A percentile compares a stretch with the other conserved stretches of the same genome.
Evolutionary conservation across 2,113 vertebrate species (phyloP).

Genomic region (Labeo rohita): DNA sequence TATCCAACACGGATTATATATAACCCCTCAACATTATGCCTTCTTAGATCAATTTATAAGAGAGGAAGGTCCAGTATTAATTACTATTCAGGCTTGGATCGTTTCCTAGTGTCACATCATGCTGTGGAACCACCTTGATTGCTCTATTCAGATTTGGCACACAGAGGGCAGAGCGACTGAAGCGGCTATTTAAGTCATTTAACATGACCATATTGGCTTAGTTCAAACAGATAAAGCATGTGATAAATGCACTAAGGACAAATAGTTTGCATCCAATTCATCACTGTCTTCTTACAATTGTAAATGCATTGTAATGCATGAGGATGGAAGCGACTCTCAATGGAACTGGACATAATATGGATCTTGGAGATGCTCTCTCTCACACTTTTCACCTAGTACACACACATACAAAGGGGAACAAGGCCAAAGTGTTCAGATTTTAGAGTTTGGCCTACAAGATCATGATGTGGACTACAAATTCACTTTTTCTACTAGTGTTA

Average conservation of each 20-base stretch:
- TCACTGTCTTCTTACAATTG: conserved; percentile 40
- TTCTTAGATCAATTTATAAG: background rate
- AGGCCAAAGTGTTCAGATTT: conserved; percentile 2
- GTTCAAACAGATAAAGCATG: conserved; percentile 36
- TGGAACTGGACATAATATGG: conserved; percentile 20
- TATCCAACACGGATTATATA: background rate
- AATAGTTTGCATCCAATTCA: conserved; percentile 26
- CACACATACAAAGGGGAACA: background rate
- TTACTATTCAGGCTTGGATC: background rate
- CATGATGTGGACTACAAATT: background rate
- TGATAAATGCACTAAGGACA: conserved; percentile 44
- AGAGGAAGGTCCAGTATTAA: background rate
- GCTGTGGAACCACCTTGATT: background rate
- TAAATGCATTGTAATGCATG: conserved; percentile 43
- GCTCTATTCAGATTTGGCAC: conserved; percentile 17
- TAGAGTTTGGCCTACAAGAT: background rate
- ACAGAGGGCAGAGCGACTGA: conserved; percentile 29
- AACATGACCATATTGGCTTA: conserved; percentile 19
- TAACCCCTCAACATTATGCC: background rate
- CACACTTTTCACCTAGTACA: background rate
- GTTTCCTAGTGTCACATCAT: conserved; percentile 14
- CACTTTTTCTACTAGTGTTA: background rate
- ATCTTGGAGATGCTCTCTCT: conserved; percentile 13
- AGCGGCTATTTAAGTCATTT: conserved; percentile 28
- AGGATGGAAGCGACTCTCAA: background rate